These are phyloP conservation scores for Apodemia zela DNA, from an alignment of 2,888 invertebrate genomes.

Conservation along the genomic window DNA sequence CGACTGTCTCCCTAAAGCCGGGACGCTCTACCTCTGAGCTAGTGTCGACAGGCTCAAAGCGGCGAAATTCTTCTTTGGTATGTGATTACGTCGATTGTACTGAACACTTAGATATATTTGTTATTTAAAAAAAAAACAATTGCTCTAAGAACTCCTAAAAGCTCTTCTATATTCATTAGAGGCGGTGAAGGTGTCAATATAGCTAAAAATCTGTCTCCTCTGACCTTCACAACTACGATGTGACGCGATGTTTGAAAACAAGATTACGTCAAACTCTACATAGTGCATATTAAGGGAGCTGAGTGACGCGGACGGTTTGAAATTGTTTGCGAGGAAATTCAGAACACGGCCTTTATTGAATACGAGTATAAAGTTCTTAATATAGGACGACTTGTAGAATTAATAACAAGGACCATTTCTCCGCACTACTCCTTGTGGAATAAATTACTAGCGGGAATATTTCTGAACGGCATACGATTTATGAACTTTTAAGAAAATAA, in stretches of 20 bases:
- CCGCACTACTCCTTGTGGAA: background rate
- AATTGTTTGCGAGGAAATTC: slow-evolving; percentile 12
- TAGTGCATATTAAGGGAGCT: slow-evolving; percentile 11
- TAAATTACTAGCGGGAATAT: background rate
- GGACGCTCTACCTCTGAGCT: too few relatives aligned
- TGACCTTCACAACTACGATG: background rate
- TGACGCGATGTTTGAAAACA: slow-evolving; percentile 3
- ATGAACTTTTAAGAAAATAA: too few relatives aligned
- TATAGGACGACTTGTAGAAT: slow-evolving; percentile 3
- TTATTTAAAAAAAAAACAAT: too few relatives aligned
- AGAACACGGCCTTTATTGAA: slow-evolving; percentile 10
- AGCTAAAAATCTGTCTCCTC: background rate
- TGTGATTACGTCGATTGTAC: too few relatives aligned
- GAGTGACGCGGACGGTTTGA: slow-evolving; percentile 4
- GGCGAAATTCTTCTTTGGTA: too few relatives aligned
- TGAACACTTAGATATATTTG: too few relatives aligned
- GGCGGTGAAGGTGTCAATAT: background rate
- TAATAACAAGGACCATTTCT: background rate
- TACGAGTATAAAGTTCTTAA: background rate
- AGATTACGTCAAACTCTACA: slow-evolving; percentile 12
- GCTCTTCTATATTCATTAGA: background rate
- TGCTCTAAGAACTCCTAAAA: too few relatives aligned
- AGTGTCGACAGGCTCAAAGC: too few relatives aligned
- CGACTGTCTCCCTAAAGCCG: too few relatives aligned
- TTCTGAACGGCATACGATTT: background rate